Base-by-base conservation (phyloP, 2,113 vertebrate species). In the Sceloporus tristichus region DNA sequence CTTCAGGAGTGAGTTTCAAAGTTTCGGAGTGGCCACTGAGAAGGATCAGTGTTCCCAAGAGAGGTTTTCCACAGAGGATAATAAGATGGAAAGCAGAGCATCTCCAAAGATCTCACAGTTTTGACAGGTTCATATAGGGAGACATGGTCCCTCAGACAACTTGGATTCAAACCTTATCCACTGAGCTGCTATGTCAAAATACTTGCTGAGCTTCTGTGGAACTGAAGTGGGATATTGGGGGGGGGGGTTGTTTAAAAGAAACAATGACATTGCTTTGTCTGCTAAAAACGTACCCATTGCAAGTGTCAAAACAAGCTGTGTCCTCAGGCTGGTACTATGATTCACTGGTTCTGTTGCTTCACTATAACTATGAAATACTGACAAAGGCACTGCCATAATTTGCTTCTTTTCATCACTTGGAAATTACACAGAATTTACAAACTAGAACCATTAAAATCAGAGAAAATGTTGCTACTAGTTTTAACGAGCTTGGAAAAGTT, bases 131-230 rank as follows among this genome's bases (percentile, higher is more conserved):
- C 48, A 59, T 59, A 59, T 59, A 59, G 56, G 56, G 59, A 62
- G 59, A 14, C 2, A 62, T 62, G 18, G 59, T 62, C 59, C 59
- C 16, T 62, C 59, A 13, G 56, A 59, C 14, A 59, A 16, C 56
- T 10, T 16, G 14, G 56, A 16, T 10, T 13, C 56, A 59, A 16
- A 16, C 56, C 65, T 2, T 83, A 71, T 34, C 86, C 79, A 86
- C 85, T 14, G n/a, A 0, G 75, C 92, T 93, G 91, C 92, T 1
- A 79, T 90, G 91, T 74, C 2, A 85, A 53, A 91, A 82, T 82
- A 79, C 86, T 62, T 16, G 14, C 59, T 62, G 59, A 18, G 13
- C 14, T 48, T 48, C 48, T 48, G 48, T 48, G 7, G 48, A 48
- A 48, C 48, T 48, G 48, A 48, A 48, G 5, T 48, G 48, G 7